These are phyloP conservation scores for Phortica magna DNA, from an alignment of 2,888 invertebrate species.

Conservation along the genomic window DNA sequence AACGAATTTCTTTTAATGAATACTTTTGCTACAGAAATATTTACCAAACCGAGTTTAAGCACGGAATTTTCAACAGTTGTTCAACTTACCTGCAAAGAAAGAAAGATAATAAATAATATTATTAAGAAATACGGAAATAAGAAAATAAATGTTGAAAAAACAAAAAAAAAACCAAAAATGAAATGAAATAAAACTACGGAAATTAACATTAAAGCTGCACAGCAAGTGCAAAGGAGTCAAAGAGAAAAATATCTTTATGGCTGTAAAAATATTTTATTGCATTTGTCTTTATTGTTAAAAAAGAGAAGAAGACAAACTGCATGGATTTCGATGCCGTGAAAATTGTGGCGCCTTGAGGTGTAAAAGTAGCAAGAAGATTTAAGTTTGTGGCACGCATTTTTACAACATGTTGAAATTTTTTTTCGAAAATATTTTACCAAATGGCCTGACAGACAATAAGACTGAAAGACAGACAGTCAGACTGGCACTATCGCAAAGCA, in stretches of 20 bases:
- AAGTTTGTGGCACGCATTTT: not conserved
- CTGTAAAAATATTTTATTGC: slow-evolving; percentile 68
- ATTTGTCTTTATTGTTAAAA: slow-evolving; percentile 49
- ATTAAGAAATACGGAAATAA: slow-evolving; percentile 53
- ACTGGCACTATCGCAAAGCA: slow-evolving; percentile 40
- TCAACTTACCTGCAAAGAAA: slow-evolving; percentile 66
- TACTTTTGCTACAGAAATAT: not conserved
- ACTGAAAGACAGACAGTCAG: not conserved
- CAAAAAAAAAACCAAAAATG: slow-evolving; percentile 40
- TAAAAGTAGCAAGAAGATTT: not conserved
- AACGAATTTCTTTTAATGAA: not conserved
- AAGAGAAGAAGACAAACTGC: slow-evolving; percentile 14
- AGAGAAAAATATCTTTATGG: slow-evolving; percentile 53
- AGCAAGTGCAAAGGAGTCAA: slow-evolving; percentile 26
- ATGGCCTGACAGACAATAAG: not conserved
- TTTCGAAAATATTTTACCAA: not conserved
- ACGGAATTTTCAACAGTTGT: not conserved
- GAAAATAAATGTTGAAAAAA: slow-evolving; percentile 53
- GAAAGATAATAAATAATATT: slow-evolving; percentile 40
- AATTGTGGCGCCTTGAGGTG: not conserved
- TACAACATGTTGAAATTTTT: slow-evolving; percentile 19
- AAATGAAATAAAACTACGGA: slow-evolving; percentile 67
- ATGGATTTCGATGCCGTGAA: not conserved
- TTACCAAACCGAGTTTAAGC: not conserved
- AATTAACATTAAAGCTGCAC: slow-evolving; percentile 59